Conservation (phyloP, 35 echinoderm and acorn worm species). For the Holothuria glaberrima region DNA sequence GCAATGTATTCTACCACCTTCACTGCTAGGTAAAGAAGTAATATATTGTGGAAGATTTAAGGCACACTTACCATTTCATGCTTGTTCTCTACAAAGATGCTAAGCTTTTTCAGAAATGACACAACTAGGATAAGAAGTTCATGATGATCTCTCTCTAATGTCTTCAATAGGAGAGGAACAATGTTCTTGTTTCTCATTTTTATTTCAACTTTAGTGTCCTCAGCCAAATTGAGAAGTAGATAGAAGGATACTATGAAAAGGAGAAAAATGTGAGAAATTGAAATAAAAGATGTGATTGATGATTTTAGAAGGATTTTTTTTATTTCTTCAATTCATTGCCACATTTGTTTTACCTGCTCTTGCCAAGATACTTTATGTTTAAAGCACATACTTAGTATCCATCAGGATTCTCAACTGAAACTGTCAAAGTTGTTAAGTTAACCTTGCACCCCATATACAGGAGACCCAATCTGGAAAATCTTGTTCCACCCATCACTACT, state of each 20-base stretch:
- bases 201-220: slow-evolving; percentile 95
- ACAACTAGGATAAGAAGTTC: slow-evolving; percentile 98
- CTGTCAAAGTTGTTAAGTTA: no score
- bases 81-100: slow-evolving; percentile 97
- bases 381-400: no score
- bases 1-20: background rate
- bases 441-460: no score
- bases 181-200: slow-evolving; percentile 99
- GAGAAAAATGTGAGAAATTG: slow-evolving; percentile 5
- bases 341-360: no score
- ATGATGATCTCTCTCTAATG: slow-evolving; percentile 93
- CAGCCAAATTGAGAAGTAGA: slow-evolving; percentile 87
- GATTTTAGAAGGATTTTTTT: no score
- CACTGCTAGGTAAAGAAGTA: background rate
- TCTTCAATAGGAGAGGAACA: slow-evolving; percentile 84
- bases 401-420: no score
- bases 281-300: no score
- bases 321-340: no score
- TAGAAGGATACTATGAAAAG: slow-evolving; percentile 89
- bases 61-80: slow-evolving; percentile 88
- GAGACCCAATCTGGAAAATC: no score
- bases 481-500: no score
- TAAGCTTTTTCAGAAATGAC: slow-evolving; percentile 98
- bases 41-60: background rate
- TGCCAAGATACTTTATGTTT: no score